A percentile compares a stretch with the other conserved stretches of the same genome.
These are phyloP conservation scores for Aradophagus sp. DNA, from an alignment of 1,140 invertebrate genomes.

Conservation along the genomic window DNA sequence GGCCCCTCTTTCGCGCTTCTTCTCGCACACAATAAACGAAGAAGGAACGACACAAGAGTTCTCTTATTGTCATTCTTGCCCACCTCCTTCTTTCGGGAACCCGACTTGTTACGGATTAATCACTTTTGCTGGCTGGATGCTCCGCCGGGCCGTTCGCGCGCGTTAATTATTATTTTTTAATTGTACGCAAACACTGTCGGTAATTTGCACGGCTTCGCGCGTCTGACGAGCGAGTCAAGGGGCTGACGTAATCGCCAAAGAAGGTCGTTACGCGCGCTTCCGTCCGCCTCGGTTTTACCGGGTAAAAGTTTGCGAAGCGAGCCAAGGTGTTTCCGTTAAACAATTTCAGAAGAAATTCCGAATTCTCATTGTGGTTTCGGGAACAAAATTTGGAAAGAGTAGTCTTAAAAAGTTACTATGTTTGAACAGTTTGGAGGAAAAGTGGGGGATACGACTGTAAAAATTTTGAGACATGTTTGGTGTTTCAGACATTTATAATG, in stretches of 20 bases:
- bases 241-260: conserved; percentile 50
- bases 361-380: conserved; percentile 1
- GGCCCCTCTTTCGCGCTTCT: conserved; percentile 48
- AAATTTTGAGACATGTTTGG: too few relatives aligned
- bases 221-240: conserved; percentile 19
- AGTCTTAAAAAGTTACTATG: too few relatives aligned
- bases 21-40: conserved; percentile 40
- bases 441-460: too few relatives aligned
- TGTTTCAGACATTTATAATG: too few relatives aligned
- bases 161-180: conserved; percentile 68
- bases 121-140: conserved; percentile 55
- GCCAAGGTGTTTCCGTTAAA: conserved; percentile 10
- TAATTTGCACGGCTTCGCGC: conserved; percentile 44
- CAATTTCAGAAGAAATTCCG: conserved; percentile 21
- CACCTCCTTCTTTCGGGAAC: conserved; percentile 59
- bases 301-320: conserved; percentile 12
- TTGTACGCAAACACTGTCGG: conserved; percentile 63
- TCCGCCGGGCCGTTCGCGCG: conserved; percentile 36
- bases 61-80: conserved; percentile 54
- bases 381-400: too few relatives aligned
- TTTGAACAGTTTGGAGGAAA: too few relatives aligned
- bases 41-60: conserved; percentile 14
- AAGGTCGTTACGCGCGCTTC: conserved; percentile 43
- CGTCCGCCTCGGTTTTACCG: conserved; percentile 8
- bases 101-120: conserved; percentile 70